Evolutionary conservation across 2,888 invertebrate species (phyloP).

Genomic region (Euplagia quadripunctaria): DNA sequence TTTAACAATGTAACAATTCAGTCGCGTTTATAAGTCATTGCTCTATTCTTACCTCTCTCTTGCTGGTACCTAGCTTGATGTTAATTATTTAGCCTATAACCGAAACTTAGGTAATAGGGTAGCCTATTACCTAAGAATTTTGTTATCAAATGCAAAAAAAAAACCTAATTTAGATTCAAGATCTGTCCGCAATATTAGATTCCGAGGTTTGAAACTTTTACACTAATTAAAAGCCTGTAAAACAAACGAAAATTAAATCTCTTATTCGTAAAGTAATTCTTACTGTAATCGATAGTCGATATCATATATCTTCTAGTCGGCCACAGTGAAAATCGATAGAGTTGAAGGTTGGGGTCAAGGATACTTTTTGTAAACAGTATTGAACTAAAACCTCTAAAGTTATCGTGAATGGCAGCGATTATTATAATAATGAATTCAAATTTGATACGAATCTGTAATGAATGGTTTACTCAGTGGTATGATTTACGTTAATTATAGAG

Average conservation of each 20-base stretch:
- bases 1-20: too few relatives aligned
- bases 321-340: slow-evolving; percentile 47
- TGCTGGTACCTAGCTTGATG: too few relatives aligned
- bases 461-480: neutral
- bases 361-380: slow-evolving; percentile 29
- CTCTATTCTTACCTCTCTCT: too few relatives aligned
- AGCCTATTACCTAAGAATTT: too few relatives aligned
- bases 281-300: slow-evolving; percentile 4
- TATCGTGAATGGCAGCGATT: slow-evolving; percentile 25
- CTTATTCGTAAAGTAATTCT: neutral
- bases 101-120: too few relatives aligned
- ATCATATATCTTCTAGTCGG: slow-evolving; percentile 28
- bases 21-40: too few relatives aligned
- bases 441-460: neutral
- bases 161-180: too few relatives aligned
- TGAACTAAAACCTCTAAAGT: slow-evolving; percentile 25
- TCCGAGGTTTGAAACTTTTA: neutral
- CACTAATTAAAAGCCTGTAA: neutral
- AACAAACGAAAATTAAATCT: neutral
- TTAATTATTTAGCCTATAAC: too few relatives aligned
- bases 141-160: too few relatives aligned
- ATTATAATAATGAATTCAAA: slow-evolving; percentile 4
- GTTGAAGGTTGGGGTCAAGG: slow-evolving; percentile 51
- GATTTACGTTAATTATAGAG: neutral
- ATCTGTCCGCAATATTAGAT: too few relatives aligned